Evolutionary conservation across 35 echinoderm and acorn worm species (phyloP), one percentile per base, ranked within the genome.

Genomic region (Holothuria glaberrima): DNA sequence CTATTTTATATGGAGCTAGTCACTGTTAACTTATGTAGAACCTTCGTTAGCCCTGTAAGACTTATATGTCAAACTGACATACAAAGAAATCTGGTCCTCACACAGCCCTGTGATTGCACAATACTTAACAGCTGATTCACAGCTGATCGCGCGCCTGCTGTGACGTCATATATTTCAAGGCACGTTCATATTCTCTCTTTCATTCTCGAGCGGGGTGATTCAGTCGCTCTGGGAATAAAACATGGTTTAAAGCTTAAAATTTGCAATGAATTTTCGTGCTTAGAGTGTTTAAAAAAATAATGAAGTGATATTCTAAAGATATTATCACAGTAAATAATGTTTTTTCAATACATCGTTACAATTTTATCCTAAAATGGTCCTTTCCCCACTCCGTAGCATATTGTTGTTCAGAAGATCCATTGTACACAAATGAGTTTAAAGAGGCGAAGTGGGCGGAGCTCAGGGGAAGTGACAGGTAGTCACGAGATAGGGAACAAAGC

Each of bases 61-160:
- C 1, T 0, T 18, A 69, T 33, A 17, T 6, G 63, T 6, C 3
- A 22, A 6, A 67, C 21, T 3, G 6, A 6, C 29, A 12, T 69
- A 33, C 66, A 29, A 69, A 69, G 31, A 26, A 69, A 69, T 9
- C 16, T 14, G 0, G 50, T 54, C 5, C 9, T 26, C 66, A 9
- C 22, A 12, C 66, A 69, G 66, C 31, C 16, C 66, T 12, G 21
- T 48, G 79, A 82, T 82, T 82, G 79, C 79, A 57, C 79, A 82
- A 82, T 59, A 82, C 25, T 38, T 35, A 82, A 38, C 79, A 82
- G 79, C 79, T 82, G 79, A 82, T 82, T 60, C 57, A 27, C 79
- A 82, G 79, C 79, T 82, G 79, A 82, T 82, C 19, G 74, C 24
- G 25, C 77, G 48, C 21, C 79, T 19, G 5, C 46, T 24, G 79